Conservation (phyloP, 2,888 invertebrate genomes). For the Cataglyphis altisquamis region DNA sequence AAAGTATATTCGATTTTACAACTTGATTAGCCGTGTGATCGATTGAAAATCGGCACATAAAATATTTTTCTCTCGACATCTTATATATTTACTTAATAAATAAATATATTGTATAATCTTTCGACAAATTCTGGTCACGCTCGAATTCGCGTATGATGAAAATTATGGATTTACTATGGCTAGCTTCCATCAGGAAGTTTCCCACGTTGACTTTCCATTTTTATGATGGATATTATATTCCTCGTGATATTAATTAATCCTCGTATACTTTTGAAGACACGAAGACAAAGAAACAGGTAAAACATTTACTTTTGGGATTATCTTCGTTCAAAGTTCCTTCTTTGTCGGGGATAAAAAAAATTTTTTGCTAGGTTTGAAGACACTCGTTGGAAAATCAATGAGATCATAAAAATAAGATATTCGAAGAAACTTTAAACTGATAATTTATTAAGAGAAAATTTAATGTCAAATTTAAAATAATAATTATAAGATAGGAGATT, state of each 20-base stretch:
- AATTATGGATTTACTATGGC: neutral
- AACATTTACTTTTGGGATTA: constrained; percentile 27
- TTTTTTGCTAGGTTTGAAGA: neutral
- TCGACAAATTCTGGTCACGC: constrained; percentile 2
- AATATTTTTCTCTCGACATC: neutral
- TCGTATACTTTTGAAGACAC: neutral
- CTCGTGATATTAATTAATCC: constrained; percentile 29
- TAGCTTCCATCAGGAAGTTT: constrained; percentile 52
- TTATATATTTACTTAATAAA: neutral
- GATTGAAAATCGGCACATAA: constrained; percentile 6
- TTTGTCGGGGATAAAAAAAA: neutral
- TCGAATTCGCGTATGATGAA: constrained; percentile 10
- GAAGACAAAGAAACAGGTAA: neutral
- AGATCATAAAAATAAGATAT: constrained; percentile 11
- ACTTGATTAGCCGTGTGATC: constrained; percentile 1
- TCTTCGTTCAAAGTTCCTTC: neutral
- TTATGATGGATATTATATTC: constrained; percentile 26
- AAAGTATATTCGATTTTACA: neutral
- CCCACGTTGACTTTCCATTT: constrained; percentile 45
- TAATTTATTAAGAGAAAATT: constrained; percentile 18
- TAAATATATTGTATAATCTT: neutral
- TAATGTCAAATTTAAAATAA: constrained; percentile 8
- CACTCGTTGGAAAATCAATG: constrained; percentile 10
- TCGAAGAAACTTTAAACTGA: constrained; percentile 6
- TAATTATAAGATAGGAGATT: neutral